Conservation (phyloP, 2,797 vertebrate genomes). For the Ceyx erithaca region DNA sequence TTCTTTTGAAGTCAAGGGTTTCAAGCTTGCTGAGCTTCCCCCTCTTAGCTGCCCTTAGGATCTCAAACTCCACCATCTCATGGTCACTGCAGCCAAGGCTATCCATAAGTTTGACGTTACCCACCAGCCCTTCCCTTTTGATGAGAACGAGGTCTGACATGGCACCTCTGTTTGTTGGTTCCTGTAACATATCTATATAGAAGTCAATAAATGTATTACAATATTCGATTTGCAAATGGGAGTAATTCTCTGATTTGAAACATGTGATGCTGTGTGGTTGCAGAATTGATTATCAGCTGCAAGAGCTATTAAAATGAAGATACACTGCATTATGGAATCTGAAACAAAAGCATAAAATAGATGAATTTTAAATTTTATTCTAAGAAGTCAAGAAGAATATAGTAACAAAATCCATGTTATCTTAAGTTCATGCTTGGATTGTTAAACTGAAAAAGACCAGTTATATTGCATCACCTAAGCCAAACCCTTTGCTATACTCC, state of each 20-base stretch:
- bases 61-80: too few species aligned
- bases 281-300: background rate
- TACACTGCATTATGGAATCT: background rate
- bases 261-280: background rate
- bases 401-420: background rate
- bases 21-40: too few species aligned
- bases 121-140: too few species aligned
- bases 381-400: background rate
- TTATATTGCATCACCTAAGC: background rate
- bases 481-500: background rate
- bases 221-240: background rate
- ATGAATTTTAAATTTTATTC: background rate
- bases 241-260: background rate
- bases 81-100: too few species aligned
- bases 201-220: background rate
- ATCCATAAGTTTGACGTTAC: too few species aligned
- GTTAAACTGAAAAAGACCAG: background rate
- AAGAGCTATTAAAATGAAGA: background rate
- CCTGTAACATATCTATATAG: too few species aligned
- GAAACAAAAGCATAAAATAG: slow-evolving; percentile 15
- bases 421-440: background rate
- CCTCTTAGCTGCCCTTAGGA: too few species aligned
- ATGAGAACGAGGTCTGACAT: too few species aligned
- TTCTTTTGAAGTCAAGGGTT: too few species aligned
- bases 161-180: too few species aligned